Conservation (phyloP, 2,888 invertebrate genomes). For the Drosophila kuntzei region DNA sequence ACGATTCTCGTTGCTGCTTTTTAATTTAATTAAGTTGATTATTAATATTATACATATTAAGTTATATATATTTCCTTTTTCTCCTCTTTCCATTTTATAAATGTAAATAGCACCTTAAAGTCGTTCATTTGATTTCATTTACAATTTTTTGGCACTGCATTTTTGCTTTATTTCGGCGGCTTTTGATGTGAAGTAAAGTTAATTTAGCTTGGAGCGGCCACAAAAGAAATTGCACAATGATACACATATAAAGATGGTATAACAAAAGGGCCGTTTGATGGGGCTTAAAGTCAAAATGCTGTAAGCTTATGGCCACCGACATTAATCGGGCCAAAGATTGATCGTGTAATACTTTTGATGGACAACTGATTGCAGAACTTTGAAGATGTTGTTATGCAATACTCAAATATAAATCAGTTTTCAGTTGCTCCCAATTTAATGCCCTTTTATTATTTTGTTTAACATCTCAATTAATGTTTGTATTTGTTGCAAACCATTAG, state of each 20-base stretch:
- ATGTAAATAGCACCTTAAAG: neutral
- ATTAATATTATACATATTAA: neutral
- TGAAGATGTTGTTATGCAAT: conserved; percentile 15
- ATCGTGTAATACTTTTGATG: conserved; percentile 12
- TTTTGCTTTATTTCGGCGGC: conserved; percentile 51
- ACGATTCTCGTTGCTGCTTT: neutral
- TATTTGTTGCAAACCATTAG: conserved; percentile 34
- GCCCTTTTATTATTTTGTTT: conserved; percentile 19
- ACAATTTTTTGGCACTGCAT: conserved; percentile 26
- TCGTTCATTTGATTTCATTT: conserved; percentile 14
- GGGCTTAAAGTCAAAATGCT: conserved; percentile 36
- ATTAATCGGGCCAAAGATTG: conserved; percentile 23
- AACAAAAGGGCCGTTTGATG: conserved; percentile 43
- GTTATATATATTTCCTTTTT: neutral
- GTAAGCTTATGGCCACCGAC: conserved; percentile 27
- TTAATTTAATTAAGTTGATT: neutral
- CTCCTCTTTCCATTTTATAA: neutral
- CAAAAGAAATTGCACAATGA: conserved; percentile 67
- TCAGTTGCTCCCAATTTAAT: conserved; percentile 14
- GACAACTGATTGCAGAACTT: conserved; percentile 10
- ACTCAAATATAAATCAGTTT: conserved; percentile 7
- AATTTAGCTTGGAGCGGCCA: conserved; percentile 70
- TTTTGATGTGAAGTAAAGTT: conserved; percentile 78
- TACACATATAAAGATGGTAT: conserved; percentile 23
- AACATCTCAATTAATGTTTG: conserved; percentile 36